Percentiles rank a stretch among this genome's conserved stretches.
Conservation (phyloP, 2,113 vertebrate species). For the Phylloscopus trochilus region DNA sequence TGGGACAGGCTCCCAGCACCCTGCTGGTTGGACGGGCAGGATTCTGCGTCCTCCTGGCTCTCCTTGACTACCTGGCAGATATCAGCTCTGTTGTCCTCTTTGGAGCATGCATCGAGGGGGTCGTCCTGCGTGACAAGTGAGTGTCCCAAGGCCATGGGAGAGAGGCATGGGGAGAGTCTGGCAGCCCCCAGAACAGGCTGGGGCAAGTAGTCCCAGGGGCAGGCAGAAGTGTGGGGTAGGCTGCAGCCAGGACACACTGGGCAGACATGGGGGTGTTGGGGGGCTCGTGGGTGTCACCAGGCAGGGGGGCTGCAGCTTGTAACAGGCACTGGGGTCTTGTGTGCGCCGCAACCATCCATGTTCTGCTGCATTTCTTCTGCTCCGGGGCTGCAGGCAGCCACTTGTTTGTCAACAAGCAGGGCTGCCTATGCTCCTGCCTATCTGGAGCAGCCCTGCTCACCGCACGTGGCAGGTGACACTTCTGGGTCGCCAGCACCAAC, state of each 20-base stretch:
- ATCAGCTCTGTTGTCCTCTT: conserved; percentile 92
- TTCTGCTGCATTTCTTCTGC: neutral
- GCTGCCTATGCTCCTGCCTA: neutral
- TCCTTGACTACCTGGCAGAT: conserved; percentile 81
- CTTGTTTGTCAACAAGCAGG: conserved; percentile 41
- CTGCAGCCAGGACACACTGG: neutral
- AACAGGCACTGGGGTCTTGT: neutral
- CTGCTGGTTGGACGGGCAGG: neutral
- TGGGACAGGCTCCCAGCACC: rapidly evolving
- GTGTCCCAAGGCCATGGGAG: neutral
- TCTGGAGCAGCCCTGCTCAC: conserved; percentile 30
- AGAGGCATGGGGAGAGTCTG: neutral
- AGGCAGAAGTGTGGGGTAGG: rapidly evolving
- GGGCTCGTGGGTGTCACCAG: rapidly evolving
- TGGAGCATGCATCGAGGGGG: conserved; percentile 93
- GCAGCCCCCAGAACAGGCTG: neutral
- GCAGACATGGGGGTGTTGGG: rapidly evolving
- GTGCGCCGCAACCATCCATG: neutral
- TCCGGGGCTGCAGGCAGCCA: neutral
- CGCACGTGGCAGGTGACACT: neutral
- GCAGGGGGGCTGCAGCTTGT: rapidly evolving
- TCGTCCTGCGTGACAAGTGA: conserved; percentile 95
- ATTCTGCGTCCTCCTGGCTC: neutral
- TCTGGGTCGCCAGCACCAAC: conserved; percentile 37
- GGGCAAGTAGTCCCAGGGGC: neutral